These are phyloP conservation scores for Meriones psammophilus DNA, from an alignment of 2,797 vertebrate genomes.

Conservation along the genomic window DNA sequence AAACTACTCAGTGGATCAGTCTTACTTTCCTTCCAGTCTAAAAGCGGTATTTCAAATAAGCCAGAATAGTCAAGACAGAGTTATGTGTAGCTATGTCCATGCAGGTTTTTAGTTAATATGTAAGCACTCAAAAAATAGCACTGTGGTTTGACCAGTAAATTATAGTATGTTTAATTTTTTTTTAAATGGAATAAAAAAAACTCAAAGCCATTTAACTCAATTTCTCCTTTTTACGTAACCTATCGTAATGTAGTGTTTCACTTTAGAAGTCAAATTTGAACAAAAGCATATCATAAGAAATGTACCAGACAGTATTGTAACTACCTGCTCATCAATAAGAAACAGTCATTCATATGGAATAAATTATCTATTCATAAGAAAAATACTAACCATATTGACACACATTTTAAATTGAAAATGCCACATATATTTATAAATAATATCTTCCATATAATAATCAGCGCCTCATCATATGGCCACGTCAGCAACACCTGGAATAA, in stretches of 20 bases:
- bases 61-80: neutral
- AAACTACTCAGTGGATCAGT: constrained; percentile 82
- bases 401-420: constrained; percentile 54
- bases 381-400: neutral
- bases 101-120: neutral
- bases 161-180: constrained; percentile 27
- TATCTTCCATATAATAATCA: neutral
- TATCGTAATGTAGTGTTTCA: constrained; percentile 16
- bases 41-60: constrained; percentile 7
- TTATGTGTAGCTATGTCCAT: constrained; percentile 57
- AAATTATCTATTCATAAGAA: constrained; percentile 16
- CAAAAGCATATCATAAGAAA: constrained; percentile 35
- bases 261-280: constrained; percentile 20
- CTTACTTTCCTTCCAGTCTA: constrained; percentile 82
- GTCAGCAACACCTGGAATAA: neutral
- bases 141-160: constrained; percentile 3
- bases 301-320: neutral
- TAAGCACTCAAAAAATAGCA: neutral
- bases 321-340: neutral
- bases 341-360: neutral
- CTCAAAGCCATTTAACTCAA: neutral
- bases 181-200: constrained; percentile 73
- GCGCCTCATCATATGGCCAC: neutral
- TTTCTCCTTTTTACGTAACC: neutral
- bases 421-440: constrained; percentile 34